Base-by-base conservation (phyloP, 2,888 invertebrate species). In the Nymphalis polychloros region DNA sequence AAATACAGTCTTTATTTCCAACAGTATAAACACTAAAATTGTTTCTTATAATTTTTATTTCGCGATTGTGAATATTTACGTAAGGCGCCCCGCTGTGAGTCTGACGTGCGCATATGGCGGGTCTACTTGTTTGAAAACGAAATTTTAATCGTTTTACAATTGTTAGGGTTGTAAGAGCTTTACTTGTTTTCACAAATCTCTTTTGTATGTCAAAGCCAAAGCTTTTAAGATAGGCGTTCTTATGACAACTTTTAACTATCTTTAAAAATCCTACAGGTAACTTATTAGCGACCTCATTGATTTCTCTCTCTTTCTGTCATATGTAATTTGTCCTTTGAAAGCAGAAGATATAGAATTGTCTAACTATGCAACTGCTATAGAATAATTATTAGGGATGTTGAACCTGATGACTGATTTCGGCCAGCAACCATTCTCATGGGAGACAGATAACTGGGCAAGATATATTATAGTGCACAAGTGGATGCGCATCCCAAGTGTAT, bases 101-200 rank as follows among this genome's bases (percentile, higher is more conserved):
- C 75, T 77, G 81, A 77, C 78, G 72, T 71, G 78, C 81, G 81
- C 90, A 90, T 80, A 90, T 90, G 90, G 79, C 86, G 76, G 63
- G 46, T 64, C 72, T 71, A 72, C 74, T 76, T 74, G 74, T 73
- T 73, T 76, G 75, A 75, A 75, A 76, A 76, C 73, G 75, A 75
- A 76, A 72, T 76, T 77, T 71, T 75, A 77, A 78, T 76, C 73
- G 76, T 71, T 75, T 73, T 75, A 75, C 73, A 75, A 77, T 75
- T 71, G 70, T 61, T 68, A 59, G 69, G 68, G 71, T 53, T 67
- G 61, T 48, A 67, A 67, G 67, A 61, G 67, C 63, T 55, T 65
- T 68, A 62, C 72, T 72, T 72, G 73, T 73, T 71, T 70, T 64
- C 60, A 27, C 65, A 69, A 64, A 72, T 70, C 69, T 57, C 69